Percentiles rank a stretch among this genome's conserved stretches.
Evolutionary conservation across 1,140 invertebrate species (phyloP).

Genomic region (Akabosia matsudoensis): DNA sequence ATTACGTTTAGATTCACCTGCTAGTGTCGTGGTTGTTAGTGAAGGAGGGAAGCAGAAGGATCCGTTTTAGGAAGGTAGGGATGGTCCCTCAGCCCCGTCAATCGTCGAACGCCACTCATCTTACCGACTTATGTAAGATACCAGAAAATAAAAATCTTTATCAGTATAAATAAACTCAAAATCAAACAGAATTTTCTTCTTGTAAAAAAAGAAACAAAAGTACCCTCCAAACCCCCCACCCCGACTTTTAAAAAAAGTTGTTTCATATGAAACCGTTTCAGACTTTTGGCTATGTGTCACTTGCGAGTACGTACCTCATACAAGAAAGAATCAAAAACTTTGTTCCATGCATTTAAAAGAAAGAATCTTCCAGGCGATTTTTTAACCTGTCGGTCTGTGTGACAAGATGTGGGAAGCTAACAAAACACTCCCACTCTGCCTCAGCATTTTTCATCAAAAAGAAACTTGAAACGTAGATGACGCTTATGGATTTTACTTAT

Average conservation of each 20-base stretch:
- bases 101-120: conserved; percentile 46
- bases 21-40: conserved; percentile 45
- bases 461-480: background rate
- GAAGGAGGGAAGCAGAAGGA: conserved; percentile 47
- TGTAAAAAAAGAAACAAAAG: background rate
- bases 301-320: no score
- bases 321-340: no score
- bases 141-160: conserved; percentile 23
- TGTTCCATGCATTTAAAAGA: no score
- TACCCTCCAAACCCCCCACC: no score
- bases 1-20: conserved; percentile 39
- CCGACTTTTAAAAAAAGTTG: no score
- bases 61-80: conserved; percentile 47
- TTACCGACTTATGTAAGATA: conserved; percentile 41
- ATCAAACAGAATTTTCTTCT: background rate
- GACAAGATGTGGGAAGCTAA: no score
- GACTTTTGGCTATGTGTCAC: no score
- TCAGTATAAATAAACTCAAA: conserved; percentile 17
- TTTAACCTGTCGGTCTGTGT: no score
- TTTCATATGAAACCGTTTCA: no score
- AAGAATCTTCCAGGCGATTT: no score
- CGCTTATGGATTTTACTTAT: background rate
- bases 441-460: no score
- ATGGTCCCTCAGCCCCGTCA: conserved; percentile 45
- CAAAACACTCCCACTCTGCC: no score